Conservation (phyloP, 2,888 invertebrate genomes). For the Steinernema scapterisci region DNA sequence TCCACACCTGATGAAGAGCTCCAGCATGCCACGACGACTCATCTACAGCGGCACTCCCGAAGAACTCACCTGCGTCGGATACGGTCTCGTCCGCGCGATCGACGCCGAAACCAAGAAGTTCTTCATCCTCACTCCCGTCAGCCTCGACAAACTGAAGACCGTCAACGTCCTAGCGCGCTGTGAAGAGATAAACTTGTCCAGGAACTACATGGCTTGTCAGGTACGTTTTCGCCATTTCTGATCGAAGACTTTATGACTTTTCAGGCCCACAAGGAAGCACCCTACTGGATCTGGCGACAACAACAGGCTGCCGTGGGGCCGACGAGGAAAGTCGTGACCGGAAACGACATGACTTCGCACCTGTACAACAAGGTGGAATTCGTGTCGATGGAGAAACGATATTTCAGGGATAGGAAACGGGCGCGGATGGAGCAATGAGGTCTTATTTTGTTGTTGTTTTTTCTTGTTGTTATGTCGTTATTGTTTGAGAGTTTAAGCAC, state of each 20-base stretch:
- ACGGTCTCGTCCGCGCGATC: slow-evolving; percentile 43
- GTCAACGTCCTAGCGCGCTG: slow-evolving; percentile 38
- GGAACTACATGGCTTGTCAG: slow-evolving; percentile 14
- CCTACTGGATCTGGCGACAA: slow-evolving; percentile 19
- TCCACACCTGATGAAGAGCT: background rate
- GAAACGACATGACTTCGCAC: slow-evolving; percentile 7
- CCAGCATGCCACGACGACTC: background rate
- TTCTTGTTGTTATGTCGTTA: slow-evolving; percentile 12
- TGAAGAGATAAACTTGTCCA: slow-evolving; percentile 5
- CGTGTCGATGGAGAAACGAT: slow-evolving; percentile 15
- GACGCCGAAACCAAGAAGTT: slow-evolving; percentile 38
- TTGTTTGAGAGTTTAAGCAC: background rate
- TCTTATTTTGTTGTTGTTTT: background rate
- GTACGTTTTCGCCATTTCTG: background rate
- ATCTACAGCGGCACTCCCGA: background rate
- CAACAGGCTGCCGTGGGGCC: background rate
- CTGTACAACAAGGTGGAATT: slow-evolving; percentile 23
- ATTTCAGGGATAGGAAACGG: background rate
- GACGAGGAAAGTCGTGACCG: background rate
- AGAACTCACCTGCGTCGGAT: slow-evolving; percentile 40
- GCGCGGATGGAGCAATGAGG: background rate
- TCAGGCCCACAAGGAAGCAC: background rate
- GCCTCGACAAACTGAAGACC: slow-evolving; percentile 29
- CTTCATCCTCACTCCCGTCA: slow-evolving; percentile 45
- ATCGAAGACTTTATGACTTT: background rate